Base-by-base conservation (phyloP, 2,113 vertebrate genomes). In the Pseudois nayaur region DNA sequence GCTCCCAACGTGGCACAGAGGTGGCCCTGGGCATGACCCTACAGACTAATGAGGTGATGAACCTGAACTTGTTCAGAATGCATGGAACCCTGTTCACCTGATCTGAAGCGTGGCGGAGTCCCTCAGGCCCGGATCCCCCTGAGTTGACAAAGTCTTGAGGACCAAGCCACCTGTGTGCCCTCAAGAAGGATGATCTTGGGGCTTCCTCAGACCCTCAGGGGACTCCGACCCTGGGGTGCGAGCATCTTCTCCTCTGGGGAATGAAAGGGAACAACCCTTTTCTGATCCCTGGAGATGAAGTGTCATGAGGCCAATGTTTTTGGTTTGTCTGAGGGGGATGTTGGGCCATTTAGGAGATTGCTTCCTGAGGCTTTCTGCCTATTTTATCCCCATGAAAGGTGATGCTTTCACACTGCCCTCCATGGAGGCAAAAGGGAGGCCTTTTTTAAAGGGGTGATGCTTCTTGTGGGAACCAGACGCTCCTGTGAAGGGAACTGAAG, bases 81-180 rank as follows among this genome's bases (percentile, higher is more conserved):
- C 17, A 5, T 0, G 1, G 17, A 16, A 7, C 2, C 50, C 48
- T 6, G 0, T 45, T 27, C 7, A 12, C 23, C n/a, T 8, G 10
- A 43, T 14, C 55, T 5, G 3, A 54, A 57, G 3, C 0, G 0
- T 17, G 33, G 9, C 15, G 0, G 1, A 3, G 19, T 60, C 83
- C 74, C 93, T 36, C 3, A 0, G 36, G 87, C 45, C 31, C 5
- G 2, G 31, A 21, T 64, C 40, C n/a, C 19, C 43, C 8, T 45
- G 40, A 33, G 15, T 79, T 33, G 40, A 7, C 29, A 83, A 83
- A 96, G 62, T 96, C 59, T 36, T 59, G 14, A 43, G 31, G 45
- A 60, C n/a, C 16, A 8, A 91, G 27, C 16, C 76, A 10, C 40
- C 21, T 71, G 55, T 21, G 36, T 94, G n/a, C 79, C 17, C 93